These are phyloP conservation scores for Scarus forsteni DNA, from an alignment of 2,797 vertebrate species.

Conservation along the genomic window DNA sequence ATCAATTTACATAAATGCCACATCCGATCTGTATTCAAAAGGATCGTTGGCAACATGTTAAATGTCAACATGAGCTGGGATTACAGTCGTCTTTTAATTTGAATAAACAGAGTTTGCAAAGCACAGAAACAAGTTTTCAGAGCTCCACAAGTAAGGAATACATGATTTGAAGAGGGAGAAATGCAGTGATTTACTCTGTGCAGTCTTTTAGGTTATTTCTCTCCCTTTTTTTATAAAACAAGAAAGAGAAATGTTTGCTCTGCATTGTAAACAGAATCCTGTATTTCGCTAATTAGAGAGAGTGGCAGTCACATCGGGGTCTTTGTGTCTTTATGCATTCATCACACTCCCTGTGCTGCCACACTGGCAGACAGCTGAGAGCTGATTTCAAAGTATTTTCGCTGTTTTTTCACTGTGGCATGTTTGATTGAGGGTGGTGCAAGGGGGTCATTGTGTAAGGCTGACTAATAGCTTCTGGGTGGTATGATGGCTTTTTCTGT, in stretches of 20 bases:
- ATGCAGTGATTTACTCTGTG: slow-evolving; percentile 5
- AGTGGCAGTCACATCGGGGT: slow-evolving; percentile 44
- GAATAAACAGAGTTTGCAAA: slow-evolving; percentile 44
- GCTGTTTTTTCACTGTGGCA: slow-evolving; percentile 48
- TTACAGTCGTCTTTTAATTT: slow-evolving; percentile 64
- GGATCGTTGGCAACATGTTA: slow-evolving; percentile 38
- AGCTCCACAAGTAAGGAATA: slow-evolving; percentile 29
- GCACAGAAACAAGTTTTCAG: slow-evolving; percentile 13
- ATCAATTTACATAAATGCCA: slow-evolving; percentile 61
- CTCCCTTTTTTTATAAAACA: slow-evolving; percentile 23
- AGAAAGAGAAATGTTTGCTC: slow-evolving; percentile 36
- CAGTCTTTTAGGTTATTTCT: slow-evolving; percentile 33
- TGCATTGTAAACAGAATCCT: slow-evolving; percentile 53
- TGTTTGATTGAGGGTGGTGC: slow-evolving; percentile 64
- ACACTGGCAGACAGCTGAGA: slow-evolving; percentile 52
- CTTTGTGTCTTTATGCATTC: slow-evolving; percentile 60
- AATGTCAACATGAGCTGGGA: slow-evolving; percentile 60
- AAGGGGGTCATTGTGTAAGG: slow-evolving; percentile 40
- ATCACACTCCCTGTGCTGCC: slow-evolving; percentile 41
- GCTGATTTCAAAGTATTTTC: slow-evolving; percentile 67
- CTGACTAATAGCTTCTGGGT: slow-evolving; percentile 58
- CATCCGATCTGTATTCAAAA: slow-evolving; percentile 68
- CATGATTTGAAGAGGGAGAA: slow-evolving; percentile 3
- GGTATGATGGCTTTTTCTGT: slow-evolving; percentile 33
- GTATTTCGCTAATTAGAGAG: slow-evolving; percentile 66